Evolutionary conservation across 2,888 invertebrate genomes (phyloP), one percentile per base, ranked within the genome.

Genomic region (Sepioteuthis lessoniana): DNA sequence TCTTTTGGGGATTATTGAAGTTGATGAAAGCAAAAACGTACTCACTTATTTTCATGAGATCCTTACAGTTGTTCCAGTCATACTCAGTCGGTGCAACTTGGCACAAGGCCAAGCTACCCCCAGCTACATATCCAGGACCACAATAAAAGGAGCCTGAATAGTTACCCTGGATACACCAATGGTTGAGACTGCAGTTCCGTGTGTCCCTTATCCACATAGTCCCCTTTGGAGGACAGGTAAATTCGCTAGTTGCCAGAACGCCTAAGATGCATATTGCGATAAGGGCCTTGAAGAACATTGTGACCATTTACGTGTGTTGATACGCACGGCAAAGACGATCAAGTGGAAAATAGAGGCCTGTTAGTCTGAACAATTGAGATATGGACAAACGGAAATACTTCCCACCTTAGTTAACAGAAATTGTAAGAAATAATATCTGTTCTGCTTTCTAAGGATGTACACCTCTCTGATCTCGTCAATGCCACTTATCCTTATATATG

Each of bases 21-120:
- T 19, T 2, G n/a, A 38, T 19, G 0, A 21, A 21, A 38, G n/a
- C 19, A 31, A 28, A 47, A 47, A 38, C 5, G 35, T 93, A 93
- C 93, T 93, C 31, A 93, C 93, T 93, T n/a, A 60, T 38, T 93
- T 50, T 93, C 93, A 93, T 93, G 55, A 93, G 93, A 31, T 50
- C 50, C 55, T 93, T 60, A 37, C 93, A 93, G 31, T 55, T 93
- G 55, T 60, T 16, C 93, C 93, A 93, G 93, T 93, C 93, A 37
- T 93, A 93, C 28, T 93, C 93, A 31, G n/a, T 21, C 0, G 93
- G 93, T 31, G 50, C 55, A 47, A 60, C 55, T 37, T 21, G 16
- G 35, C 93, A 93, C 7, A 93, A 50, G 37, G 93, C 50, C 38
- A 37, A 25, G 37, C 60, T 60, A 38, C 93, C 93, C 7, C 93